These are phyloP conservation scores for Drosophila bocqueti DNA, from an alignment of 1,140 invertebrate genomes.

Conservation along the genomic window DNA sequence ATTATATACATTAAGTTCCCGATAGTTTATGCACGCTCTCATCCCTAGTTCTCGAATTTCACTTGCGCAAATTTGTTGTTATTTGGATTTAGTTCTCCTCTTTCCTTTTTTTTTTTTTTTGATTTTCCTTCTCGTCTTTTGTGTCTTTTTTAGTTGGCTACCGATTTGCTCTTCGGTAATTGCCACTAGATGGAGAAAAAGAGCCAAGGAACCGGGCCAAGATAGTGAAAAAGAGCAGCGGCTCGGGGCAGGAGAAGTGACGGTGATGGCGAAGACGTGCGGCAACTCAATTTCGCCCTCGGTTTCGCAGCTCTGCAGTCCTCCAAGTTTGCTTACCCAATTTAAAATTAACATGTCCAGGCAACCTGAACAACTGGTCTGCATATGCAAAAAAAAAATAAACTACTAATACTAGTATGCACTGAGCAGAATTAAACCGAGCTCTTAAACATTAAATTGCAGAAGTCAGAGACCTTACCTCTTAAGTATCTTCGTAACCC, in stretches of 20 bases:
- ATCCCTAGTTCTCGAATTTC: constrained; percentile 13
- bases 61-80: constrained; percentile 58
- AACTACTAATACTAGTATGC: neutral
- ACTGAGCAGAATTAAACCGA: neutral
- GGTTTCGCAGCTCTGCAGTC: constrained; percentile 40
- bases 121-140: neutral
- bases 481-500: too few relatives aligned
- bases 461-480: too few relatives aligned
- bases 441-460: too few relatives aligned
- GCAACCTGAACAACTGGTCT: constrained; percentile 53
- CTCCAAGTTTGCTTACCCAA: constrained; percentile 60
- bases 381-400: constrained; percentile 39
- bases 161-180: constrained; percentile 70
- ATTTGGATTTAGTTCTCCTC: constrained; percentile 24
- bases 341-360: constrained; percentile 81
- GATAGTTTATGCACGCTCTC: neutral
- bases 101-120: too few relatives aligned
- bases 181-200: constrained; percentile 47
- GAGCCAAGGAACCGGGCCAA: neutral
- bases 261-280: constrained; percentile 56
- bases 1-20: neutral
- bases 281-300: constrained; percentile 73
- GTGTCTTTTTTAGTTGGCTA: constrained; percentile 43
- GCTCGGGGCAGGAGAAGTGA: constrained; percentile 12
- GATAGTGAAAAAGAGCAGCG: constrained; percentile 7